Base-by-base conservation (phyloP, 2,797 vertebrate species). In the Gymnothorax reevesii region DNA sequence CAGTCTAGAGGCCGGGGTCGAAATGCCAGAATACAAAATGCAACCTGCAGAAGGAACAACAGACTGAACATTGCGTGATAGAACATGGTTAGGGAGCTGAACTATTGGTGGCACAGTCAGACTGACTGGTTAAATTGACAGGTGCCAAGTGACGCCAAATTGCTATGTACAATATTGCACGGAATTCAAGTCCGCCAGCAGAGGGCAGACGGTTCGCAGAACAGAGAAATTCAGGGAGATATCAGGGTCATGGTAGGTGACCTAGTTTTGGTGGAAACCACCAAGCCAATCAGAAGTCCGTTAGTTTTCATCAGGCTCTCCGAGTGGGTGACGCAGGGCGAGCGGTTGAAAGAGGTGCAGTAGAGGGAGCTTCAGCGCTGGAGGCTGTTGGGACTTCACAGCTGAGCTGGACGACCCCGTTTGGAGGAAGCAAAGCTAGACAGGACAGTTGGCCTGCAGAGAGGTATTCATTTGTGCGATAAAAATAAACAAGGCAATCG, bases 401-500 rank as follows among this genome's bases (percentile, higher is more conserved):
- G 33, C 42, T 49, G 73, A 49, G 33, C 13, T 20, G 42, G 73
- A 77, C 12, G 33, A 77, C 13, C 73, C 73, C 17, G 42, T 77
- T 77, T 6, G 33, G 20, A 77, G 5, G 73, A 33, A 77, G 73
- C 33, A 77, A 15, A 77, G 33, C 33, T 42, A 49, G 8, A 13
- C 71, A 33, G 66, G 27, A 13, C 60, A 64, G 5, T 33, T 42
- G 27, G 71, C 71, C 27, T 73, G 5, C 15, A 10, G n/a, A 10
- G 27, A 73, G 25, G 71, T 73, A 73, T 73, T 73, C 12, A 71
- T 10, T 59, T 55, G 52, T 59, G 27, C 85, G 83, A 85, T 62
- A 77, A 27, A 13, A 27, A 73, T 25, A 33, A 71, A 25, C 66
- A 71, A 10, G n/a, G 66, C n/a, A 10, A 52, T 25, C n/a, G 1